These are phyloP conservation scores for Rotaria magnacalcarata DNA, from an alignment of 2,888 invertebrate species.

Conservation along the genomic window DNA sequence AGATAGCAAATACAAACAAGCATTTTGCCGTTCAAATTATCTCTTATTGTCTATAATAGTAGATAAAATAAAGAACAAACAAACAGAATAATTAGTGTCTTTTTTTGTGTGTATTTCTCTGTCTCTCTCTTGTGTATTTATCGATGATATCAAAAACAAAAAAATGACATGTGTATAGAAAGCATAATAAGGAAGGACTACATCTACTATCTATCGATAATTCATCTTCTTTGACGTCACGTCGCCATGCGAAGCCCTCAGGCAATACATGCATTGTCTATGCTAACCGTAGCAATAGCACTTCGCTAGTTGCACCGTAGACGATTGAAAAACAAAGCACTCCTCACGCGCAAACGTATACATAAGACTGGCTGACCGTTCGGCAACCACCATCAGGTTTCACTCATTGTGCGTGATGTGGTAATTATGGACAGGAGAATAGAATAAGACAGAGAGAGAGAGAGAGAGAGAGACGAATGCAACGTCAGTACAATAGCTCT, in stretches of 20 bases:
- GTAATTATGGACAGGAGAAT: conserved; percentile 1
- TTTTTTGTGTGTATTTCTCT: background rate
- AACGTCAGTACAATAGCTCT: background rate
- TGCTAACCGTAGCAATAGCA: background rate
- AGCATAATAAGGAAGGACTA: background rate
- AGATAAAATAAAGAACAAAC: background rate
- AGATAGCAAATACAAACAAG: background rate
- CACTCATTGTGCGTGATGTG: conserved; percentile 2
- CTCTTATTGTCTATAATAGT: background rate
- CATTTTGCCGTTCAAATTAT: background rate
- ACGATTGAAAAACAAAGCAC: conserved; percentile 16
- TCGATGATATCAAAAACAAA: conserved; percentile 1
- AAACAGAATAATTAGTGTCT: background rate
- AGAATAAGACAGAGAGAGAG: background rate
- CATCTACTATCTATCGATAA: background rate
- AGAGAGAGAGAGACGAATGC: background rate
- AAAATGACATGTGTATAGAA: background rate
- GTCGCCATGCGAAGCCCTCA: background rate
- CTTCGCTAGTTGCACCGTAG: conserved; percentile 10
- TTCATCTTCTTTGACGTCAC: conserved; percentile 17
- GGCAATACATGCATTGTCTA: background rate
- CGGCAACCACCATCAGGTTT: conserved; percentile 4
- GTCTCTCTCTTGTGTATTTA: background rate
- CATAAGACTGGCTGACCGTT: background rate
- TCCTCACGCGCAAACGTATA: background rate